Evolutionary conservation across 2,888 invertebrate genomes (phyloP).

Genomic region (Diaphora mendica): DNA sequence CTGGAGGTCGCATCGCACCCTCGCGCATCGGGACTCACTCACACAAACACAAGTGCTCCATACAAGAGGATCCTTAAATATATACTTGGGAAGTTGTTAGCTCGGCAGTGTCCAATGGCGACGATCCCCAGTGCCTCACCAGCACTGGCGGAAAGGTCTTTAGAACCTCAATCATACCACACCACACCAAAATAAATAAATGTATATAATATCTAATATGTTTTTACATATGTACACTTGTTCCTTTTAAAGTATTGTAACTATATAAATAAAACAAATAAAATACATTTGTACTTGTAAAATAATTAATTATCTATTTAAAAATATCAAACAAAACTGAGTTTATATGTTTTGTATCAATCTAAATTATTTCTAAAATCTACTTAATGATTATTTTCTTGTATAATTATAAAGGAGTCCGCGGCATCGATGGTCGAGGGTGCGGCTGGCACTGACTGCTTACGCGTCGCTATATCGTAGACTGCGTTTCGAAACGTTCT

Average conservation of each 20-base stretch:
- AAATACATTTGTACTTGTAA: conserved; percentile 83
- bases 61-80: conserved; percentile 35
- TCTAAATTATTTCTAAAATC: conserved; percentile 77
- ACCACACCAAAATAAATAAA: conserved; percentile 82
- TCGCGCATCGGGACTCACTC: conserved; percentile 4
- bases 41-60: conserved; percentile 26
- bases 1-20: not conserved
- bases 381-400: conserved; percentile 84
- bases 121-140: conserved; percentile 66
- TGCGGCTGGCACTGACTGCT: conserved; percentile 19
- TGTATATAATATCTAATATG: conserved; percentile 81
- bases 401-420: conserved; percentile 69
- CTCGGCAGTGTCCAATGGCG: conserved; percentile 57
- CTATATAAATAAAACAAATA: conserved; percentile 77
- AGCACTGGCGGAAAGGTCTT: conserved; percentile 69
- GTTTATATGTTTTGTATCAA: conserved; percentile 69
- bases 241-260: conserved; percentile 76
- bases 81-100: conserved; percentile 47
- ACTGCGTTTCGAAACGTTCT: conserved; percentile 14
- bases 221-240: conserved; percentile 85
- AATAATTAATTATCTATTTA: conserved; percentile 68
- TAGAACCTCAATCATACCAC: conserved; percentile 76
- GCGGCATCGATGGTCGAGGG: conserved; percentile 57
- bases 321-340: conserved; percentile 72
- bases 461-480: conserved; percentile 24